Percentiles rank a stretch among this genome's conserved stretches.
phyloP scores from a whole-genome alignment of 2,888 invertebrate species.

The Metopia argyrocephala region DNA sequence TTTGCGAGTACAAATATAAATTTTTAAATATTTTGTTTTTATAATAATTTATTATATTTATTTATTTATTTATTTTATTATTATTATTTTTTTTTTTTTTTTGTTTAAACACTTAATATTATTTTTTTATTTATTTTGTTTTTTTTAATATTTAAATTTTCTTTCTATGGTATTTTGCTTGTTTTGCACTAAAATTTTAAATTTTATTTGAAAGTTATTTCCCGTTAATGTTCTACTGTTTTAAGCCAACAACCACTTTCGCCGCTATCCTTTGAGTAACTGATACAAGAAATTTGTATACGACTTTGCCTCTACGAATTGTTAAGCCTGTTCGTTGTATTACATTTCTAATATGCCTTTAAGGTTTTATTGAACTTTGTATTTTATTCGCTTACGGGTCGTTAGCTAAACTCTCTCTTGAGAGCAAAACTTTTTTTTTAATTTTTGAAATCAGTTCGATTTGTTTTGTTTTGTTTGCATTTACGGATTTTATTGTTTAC shows the following conservation, averaged over 20 bases:
- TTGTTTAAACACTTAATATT: not conserved
- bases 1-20: too few species aligned
- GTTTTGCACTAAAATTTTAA: too few species aligned
- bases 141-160: not conserved
- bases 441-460: too few species aligned
- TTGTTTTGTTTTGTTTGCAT: not conserved
- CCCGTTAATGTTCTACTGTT: conserved; percentile 8
- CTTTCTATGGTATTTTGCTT: conserved; percentile 11
- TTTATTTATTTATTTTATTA: not conserved
- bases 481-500: conserved; percentile 32
- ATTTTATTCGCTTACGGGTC: conserved; percentile 25
- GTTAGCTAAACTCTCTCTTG: not conserved
- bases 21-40: not conserved
- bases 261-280: conserved; percentile 56
- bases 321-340: not conserved
- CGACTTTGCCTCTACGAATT: conserved; percentile 7
- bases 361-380: conserved; percentile 59
- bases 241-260: conserved; percentile 54
- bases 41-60: not conserved
- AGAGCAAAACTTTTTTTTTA: too few species aligned
- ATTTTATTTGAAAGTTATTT: not conserved
- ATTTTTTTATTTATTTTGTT: not conserved
- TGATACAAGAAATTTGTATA: conserved; percentile 6
- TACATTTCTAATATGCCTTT: not conserved
- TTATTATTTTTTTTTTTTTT: not conserved